Percentiles rank a stretch among this genome's conserved stretches.
phyloP scores from a whole-genome alignment of 2,888 invertebrate species.

The Sarcophaga carnaria region DNA sequence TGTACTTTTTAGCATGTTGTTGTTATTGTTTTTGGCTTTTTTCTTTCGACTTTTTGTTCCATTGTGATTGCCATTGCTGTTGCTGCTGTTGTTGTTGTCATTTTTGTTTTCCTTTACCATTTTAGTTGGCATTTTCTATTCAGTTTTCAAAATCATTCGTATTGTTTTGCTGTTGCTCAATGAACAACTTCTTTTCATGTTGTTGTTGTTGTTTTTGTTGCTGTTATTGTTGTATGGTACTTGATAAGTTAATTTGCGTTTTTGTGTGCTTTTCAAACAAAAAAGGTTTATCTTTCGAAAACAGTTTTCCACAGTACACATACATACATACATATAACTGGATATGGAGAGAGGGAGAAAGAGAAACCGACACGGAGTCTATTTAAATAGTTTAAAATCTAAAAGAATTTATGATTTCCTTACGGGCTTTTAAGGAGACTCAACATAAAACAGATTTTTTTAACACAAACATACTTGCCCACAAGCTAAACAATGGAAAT shows the following conservation, averaged over 20 bases:
- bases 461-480: too few relatives aligned
- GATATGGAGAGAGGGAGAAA: too few relatives aligned
- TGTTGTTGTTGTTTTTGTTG: background rate
- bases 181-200: background rate
- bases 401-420: background rate
- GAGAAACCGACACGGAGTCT: background rate
- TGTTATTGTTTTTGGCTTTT: background rate
- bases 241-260: constrained; percentile 58
- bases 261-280: background rate
- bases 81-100: constrained; percentile 4
- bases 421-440: too few relatives aligned
- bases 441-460: too few relatives aligned
- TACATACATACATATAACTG: too few relatives aligned
- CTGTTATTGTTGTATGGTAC: constrained; percentile 4
- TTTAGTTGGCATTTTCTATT: constrained; percentile 45
- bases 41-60: constrained; percentile 14
- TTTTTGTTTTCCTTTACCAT: constrained; percentile 42
- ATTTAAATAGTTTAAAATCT: background rate
- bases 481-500: too few relatives aligned
- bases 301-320: background rate
- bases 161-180: constrained; percentile 46
- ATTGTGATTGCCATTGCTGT: background rate
- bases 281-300: constrained; percentile 37
- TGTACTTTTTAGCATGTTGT: background rate
- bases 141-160: constrained; percentile 43